phyloP scores from a whole-genome alignment of 2,888 invertebrate genomes.

The Cheilosia scutellata region DNA sequence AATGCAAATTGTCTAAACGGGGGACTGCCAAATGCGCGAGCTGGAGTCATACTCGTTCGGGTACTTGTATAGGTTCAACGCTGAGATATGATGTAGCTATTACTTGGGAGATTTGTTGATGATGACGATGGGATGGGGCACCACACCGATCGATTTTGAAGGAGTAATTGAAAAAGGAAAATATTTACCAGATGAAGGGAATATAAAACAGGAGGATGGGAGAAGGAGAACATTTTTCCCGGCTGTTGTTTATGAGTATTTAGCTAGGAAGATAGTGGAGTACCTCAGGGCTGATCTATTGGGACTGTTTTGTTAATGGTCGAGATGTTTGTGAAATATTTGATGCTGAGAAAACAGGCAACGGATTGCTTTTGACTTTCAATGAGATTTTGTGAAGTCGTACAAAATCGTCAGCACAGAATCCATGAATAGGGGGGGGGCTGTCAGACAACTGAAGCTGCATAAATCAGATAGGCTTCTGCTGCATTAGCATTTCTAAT shows the following conservation, averaged over 20 bases:
- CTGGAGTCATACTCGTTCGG: conserved; percentile 16
- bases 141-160: conserved; percentile 49
- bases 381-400: too few species aligned
- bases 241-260: neutral
- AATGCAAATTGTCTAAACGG: conserved; percentile 57
- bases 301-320: conserved; percentile 2
- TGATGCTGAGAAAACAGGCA: too few species aligned
- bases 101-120: conserved; percentile 32
- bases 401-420: too few species aligned
- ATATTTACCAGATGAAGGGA: conserved; percentile 42
- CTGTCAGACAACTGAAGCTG: too few species aligned
- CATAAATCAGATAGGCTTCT: too few species aligned
- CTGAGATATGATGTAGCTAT: conserved; percentile 28
- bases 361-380: too few species aligned
- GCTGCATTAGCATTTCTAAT: too few species aligned
- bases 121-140: conserved; percentile 62
- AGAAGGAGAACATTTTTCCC: conserved; percentile 27
- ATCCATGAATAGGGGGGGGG: too few species aligned
- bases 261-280: conserved; percentile 5
- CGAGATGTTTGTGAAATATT: too few species aligned
- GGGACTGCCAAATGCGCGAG: conserved; percentile 2
- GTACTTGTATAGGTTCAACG: conserved; percentile 6
- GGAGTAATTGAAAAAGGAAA: conserved; percentile 58
- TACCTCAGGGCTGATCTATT: conserved; percentile 53
- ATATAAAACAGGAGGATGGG: neutral